phyloP scores from a whole-genome alignment of 2,113 vertebrate species.

The Willisornis vidua region DNA sequence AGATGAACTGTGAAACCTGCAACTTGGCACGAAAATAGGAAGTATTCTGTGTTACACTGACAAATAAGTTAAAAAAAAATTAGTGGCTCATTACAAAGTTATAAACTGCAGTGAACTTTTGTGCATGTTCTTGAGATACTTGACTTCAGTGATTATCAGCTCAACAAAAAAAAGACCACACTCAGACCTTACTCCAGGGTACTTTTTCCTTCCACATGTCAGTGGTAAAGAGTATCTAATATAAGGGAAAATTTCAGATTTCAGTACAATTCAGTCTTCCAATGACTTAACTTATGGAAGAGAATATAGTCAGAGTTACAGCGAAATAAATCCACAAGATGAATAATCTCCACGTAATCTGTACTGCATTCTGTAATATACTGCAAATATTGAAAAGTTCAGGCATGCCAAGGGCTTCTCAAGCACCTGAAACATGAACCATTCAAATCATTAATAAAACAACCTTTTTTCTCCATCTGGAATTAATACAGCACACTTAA shows the following conservation, averaged over 20 bases:
- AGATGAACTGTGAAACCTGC: slow-evolving; percentile 38
- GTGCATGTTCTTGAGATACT: not conserved
- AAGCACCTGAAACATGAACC: not conserved
- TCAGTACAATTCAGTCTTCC: not conserved
- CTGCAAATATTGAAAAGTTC: slow-evolving; percentile 1
- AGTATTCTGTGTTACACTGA: slow-evolving; percentile 27
- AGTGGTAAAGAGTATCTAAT: not conserved
- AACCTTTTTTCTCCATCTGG: not conserved
- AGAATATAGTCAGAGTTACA: not conserved
- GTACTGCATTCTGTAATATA: not conserved
- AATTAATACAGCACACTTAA: not conserved
- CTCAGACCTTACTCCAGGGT: not conserved
- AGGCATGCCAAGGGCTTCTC: not conserved
- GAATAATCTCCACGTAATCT: not conserved
- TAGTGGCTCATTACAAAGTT: slow-evolving; percentile 29
- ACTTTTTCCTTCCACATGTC: not conserved
- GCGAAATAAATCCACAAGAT: not conserved
- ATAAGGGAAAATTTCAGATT: not conserved
- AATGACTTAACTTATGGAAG: not conserved
- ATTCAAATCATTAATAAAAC: not conserved
- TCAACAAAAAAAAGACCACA: not conserved
- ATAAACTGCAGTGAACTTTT: not conserved
- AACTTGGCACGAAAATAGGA: slow-evolving; percentile 18
- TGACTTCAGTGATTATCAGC: not conserved
- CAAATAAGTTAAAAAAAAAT: not conserved